Evolutionary conservation across 1,140 invertebrate genomes (phyloP).

Genomic region (Neelides sp.): DNA sequence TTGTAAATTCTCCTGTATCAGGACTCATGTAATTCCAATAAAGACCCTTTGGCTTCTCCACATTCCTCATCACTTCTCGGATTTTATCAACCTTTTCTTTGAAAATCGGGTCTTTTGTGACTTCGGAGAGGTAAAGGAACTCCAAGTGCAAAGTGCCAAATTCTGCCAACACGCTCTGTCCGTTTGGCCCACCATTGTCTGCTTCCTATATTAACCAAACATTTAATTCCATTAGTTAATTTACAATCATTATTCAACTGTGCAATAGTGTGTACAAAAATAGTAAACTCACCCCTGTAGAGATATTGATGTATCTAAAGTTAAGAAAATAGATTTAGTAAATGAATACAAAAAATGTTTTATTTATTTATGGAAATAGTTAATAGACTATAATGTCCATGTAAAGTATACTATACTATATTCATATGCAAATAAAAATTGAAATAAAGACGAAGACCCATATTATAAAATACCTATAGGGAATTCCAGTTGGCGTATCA

Average conservation of each 20-base stretch:
- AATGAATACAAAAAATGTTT: too few species aligned
- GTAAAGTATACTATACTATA: too few species aligned
- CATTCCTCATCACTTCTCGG: conserved; percentile 39
- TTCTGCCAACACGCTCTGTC: conserved; percentile 35
- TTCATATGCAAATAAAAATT: too few species aligned
- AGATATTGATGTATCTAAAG: conserved; percentile 49
- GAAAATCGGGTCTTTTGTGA: conserved; percentile 46
- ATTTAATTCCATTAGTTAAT: too few species aligned
- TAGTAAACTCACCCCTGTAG: conserved; percentile 39
- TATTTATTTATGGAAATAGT: too few species aligned
- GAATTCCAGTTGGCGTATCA: conserved; percentile 91
- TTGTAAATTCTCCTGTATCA: conserved; percentile 47
- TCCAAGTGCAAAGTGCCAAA: conserved; percentile 53
- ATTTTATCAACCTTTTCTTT: conserved; percentile 41
- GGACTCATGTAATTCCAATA: conserved; percentile 54
- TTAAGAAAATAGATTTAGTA: too few species aligned
- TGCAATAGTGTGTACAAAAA: too few species aligned
- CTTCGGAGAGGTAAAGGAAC: conserved; percentile 46
- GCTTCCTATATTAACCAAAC: conserved; percentile 6
- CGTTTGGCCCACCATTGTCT: neutral
- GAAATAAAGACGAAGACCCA: too few species aligned
- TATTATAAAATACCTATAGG: conserved; percentile 84
- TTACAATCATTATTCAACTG: too few species aligned
- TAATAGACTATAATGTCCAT: too few species aligned
- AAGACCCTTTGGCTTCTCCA: conserved; percentile 46